Evolutionary conservation across 2,797 vertebrate species (phyloP), one percentile per base, ranked within the genome.

Genomic region (Tiaroga cobitis): DNA sequence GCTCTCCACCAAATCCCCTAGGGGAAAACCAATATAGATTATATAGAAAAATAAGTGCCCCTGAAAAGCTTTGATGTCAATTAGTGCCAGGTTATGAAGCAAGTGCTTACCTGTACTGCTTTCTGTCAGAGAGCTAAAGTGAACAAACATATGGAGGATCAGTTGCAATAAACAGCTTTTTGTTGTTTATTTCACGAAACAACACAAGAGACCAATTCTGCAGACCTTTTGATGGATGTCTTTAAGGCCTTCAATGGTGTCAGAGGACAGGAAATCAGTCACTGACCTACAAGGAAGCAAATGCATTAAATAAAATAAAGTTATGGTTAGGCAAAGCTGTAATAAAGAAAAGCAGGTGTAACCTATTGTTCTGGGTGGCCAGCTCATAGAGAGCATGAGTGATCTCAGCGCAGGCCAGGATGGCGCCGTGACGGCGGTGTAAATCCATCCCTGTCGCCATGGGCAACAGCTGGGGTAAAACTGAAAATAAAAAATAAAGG

Each of bases 1-100:
- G 93, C 9, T 97, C 96, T 91, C 98, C 98, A 85, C 97, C 97
- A 21, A 97, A 96, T 29, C 98, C 98, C 94, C 98, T 99, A 81
- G 0, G 90, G 89, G 84, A 37, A 87, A 81, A 37, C 29, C 29
- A 87, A 15, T n/a, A n/a, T n/a, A n/a, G n/a, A n/a, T n/a, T n/a
- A n/a, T 46, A 77, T 10, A 69, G 16, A 43, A 16, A 59, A 81
- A 85, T 34, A 41, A 56, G 49, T 37, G 7, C n/a, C 26, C 68
- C 49, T 69, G 5, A 59, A 46, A 72, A 29, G 65, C 74, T 78
- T 84, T 84, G 73, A 84, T 79, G 21, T 32, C 4, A 34, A 43
- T 73, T 59, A 82, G 8, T 74, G 41, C 16, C 37, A 51, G 46
- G 34, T 65, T 24, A 32, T 67, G 54, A 63, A 34, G 63, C 46